Evolutionary conservation across 2,113 vertebrate species (phyloP).

Genomic region (Amblyornis subalaris): DNA sequence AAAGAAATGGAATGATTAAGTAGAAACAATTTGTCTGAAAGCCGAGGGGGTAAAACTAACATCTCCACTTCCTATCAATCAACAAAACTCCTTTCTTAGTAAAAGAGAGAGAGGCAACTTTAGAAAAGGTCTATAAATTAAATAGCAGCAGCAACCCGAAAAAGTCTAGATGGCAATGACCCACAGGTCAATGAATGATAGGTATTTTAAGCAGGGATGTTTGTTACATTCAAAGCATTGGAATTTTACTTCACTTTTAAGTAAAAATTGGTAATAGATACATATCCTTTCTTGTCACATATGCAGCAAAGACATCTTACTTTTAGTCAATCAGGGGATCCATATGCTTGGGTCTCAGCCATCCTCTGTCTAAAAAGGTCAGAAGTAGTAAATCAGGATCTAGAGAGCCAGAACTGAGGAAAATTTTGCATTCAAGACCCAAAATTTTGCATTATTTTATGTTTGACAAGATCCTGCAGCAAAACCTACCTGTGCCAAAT

Average conservation of each 20-base stretch:
- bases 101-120: neutral
- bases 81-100: neutral
- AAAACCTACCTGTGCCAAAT: neutral
- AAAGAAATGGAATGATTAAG: neutral
- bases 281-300: neutral
- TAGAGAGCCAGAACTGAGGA: neutral
- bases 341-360: neutral
- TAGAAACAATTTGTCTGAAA: neutral
- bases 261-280: neutral
- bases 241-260: neutral
- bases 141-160: neutral
- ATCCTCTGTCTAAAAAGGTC: neutral
- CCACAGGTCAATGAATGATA: neutral
- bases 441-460: neutral
- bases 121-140: neutral
- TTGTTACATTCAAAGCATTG: slow-evolving; percentile 22
- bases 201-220: neutral
- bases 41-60: neutral
- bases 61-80: neutral
- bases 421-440: neutral
- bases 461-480: neutral
- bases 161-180: neutral
- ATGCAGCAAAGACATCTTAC: neutral
- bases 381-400: neutral
- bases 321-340: neutral